Evolutionary conservation across 1,140 invertebrate genomes (phyloP).

Genomic region (Zaprionus tsacasi): DNA sequence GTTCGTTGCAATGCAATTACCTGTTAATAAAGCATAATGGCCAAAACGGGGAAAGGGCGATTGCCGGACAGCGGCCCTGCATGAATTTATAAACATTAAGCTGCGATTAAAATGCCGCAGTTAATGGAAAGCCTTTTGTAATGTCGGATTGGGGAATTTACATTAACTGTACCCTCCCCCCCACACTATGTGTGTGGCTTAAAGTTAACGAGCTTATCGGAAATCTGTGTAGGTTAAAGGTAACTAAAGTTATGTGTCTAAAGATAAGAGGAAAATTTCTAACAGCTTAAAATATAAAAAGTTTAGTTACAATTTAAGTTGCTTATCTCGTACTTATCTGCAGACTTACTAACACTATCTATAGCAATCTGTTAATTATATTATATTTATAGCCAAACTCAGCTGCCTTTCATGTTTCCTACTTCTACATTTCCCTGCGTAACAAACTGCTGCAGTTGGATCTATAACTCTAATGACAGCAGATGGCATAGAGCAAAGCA

Average conservation of each 20-base stretch:
- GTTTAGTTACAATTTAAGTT: background rate
- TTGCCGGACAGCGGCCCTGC: background rate
- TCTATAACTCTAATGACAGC: constrained; percentile 53
- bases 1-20: constrained; percentile 35
- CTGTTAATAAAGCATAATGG: constrained; percentile 24
- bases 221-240: constrained; percentile 1
- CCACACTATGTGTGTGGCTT: background rate
- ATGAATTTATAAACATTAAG: constrained; percentile 19
- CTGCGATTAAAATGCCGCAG: constrained; percentile 24
- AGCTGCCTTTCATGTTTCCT: background rate
- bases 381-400: background rate
- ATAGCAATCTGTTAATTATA: background rate
- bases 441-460: background rate
- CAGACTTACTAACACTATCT: background rate
- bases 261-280: too few species aligned
- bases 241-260: background rate
- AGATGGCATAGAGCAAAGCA: background rate
- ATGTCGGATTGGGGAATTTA: constrained; percentile 6
- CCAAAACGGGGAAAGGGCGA: background rate
- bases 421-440: background rate
- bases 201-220: constrained; percentile 4
- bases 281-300: background rate
- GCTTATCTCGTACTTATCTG: background rate
- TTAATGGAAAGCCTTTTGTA: constrained; percentile 22
- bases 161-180: constrained; percentile 6